Conservation (phyloP, 2,888 invertebrate species). For the Ochropacha duplaris region DNA sequence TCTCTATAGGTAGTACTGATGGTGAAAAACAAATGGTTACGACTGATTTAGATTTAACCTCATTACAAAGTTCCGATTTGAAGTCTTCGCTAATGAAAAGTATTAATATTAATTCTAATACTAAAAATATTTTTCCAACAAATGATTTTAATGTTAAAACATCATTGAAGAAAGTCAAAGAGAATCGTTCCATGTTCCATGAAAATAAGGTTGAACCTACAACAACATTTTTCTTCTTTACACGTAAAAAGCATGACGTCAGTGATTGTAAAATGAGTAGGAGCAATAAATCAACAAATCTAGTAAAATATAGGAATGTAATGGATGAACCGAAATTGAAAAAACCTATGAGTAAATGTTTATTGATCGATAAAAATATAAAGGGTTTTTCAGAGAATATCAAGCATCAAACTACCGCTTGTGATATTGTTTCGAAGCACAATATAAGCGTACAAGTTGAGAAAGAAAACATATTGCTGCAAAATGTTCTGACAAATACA, state of each 20-base stretch:
- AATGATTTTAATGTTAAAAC: not conserved
- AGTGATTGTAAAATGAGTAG: slow-evolving; percentile 39
- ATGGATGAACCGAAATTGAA: slow-evolving; percentile 54
- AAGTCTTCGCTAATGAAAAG: slow-evolving; percentile 25
- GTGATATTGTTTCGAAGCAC: slow-evolving; percentile 26
- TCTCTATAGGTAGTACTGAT: slow-evolving; percentile 35
- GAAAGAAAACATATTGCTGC: slow-evolving; percentile 36
- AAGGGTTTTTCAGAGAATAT: slow-evolving; percentile 15
- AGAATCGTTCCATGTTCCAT: slow-evolving; percentile 14
- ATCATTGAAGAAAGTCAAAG: slow-evolving; percentile 3
- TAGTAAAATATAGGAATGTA: slow-evolving; percentile 64
- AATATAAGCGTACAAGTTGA: slow-evolving; percentile 38
- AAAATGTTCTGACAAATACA: slow-evolving; percentile 38
- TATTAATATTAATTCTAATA: slow-evolving; percentile 22
- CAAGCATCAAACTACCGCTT: slow-evolving; percentile 17
- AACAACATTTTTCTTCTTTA: slow-evolving; percentile 48
- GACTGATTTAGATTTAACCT: slow-evolving; percentile 50
- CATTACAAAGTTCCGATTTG: slow-evolving; percentile 24
- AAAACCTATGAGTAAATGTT: slow-evolving; percentile 49
- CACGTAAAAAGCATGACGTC: slow-evolving; percentile 30
- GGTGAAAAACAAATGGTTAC: slow-evolving; percentile 51
- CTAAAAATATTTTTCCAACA: slow-evolving; percentile 6
- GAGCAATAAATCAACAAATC: slow-evolving; percentile 68
- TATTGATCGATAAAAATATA: slow-evolving; percentile 51
- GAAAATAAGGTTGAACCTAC: slow-evolving; percentile 30